Evolutionary conservation across 2,797 vertebrate species (phyloP).

Genomic region (Anguilla marmorata): DNA sequence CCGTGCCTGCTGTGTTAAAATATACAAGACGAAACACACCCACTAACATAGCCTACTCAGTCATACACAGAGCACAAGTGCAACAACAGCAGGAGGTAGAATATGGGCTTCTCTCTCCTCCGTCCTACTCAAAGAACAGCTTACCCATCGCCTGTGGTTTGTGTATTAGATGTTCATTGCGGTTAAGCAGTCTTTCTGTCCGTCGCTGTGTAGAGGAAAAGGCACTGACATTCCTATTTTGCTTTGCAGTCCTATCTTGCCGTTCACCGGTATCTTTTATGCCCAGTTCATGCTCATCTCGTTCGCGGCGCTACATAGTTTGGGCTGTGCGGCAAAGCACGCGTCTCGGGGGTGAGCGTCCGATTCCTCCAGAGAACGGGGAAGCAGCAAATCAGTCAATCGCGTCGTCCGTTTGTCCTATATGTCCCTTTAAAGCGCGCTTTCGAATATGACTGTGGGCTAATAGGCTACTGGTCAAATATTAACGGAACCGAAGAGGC

Average conservation of each 20-base stretch:
- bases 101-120: constrained; percentile 5
- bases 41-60: neutral
- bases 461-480: neutral
- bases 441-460: neutral
- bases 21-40: neutral
- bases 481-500: neutral
- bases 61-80: constrained; percentile 14
- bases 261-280: constrained; percentile 13
- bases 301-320: constrained; percentile 20
- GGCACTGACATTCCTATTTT: constrained; percentile 20
- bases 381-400: constrained; percentile 21
- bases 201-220: constrained; percentile 12
- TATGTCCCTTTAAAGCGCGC: constrained; percentile 36
- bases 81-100: neutral
- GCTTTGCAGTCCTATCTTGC: neutral
- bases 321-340: constrained; percentile 19
- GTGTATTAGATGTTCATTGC: constrained; percentile 27
- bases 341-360: neutral
- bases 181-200: constrained; percentile 7
- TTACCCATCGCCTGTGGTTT: constrained; percentile 29
- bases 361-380: constrained; percentile 28
- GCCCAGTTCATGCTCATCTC: constrained; percentile 3
- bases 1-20: neutral
- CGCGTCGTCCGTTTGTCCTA: constrained; percentile 11
- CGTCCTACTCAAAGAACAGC: neutral